Base-by-base conservation (phyloP, 2,113 vertebrate genomes). In the Corythaixoides concolor region DNA sequence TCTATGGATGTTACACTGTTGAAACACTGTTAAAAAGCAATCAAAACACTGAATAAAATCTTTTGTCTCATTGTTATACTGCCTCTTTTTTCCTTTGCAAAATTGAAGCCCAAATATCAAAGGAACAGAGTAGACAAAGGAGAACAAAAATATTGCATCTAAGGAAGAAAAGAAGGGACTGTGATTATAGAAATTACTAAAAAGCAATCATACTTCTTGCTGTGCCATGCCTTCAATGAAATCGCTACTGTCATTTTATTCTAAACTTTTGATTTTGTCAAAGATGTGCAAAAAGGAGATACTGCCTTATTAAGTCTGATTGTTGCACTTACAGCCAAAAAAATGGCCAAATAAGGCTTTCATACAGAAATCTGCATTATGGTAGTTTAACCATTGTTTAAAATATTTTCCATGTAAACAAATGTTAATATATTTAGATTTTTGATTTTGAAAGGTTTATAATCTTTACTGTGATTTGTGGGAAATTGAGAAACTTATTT, bases 21-120 rank as follows among this genome's bases (percentile, higher is more conserved):
- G 49, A 80, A 94, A 59, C 24, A 68, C 12, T 79, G 27, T 79
- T 88, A 88, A 63, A 92, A 94, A 85, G 23, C 70, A 83, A 8
- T 68, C 39, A 89, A 89, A 90, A 85, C 58, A 72, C 8, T 82
- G 21, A 74, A 85, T 58, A 78, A 85, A 85, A 66, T 56, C 13
- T 59, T 90, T 72, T 73, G 49, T 79, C 43, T 78, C 20, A 15
- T 26, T 78, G 26, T 79, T 90, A n/a, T 30, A 43, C 17, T 73
- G 17, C 19, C 8, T 83, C 9, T 72, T 85, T 67, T 62, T 93
- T 75, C 30, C 47, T 47, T 64, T 90, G n/a, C 67, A 92, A 77
- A 82, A 62, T 1, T 37, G 43, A 88, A 92, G 47, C 24, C 56
- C 47, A 66, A 53, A 70, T 91, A 90, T 77, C 53, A 82, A 74